Base-by-base conservation (phyloP, 1,140 invertebrate genomes). In the Hylaeus anthracinus region DNA sequence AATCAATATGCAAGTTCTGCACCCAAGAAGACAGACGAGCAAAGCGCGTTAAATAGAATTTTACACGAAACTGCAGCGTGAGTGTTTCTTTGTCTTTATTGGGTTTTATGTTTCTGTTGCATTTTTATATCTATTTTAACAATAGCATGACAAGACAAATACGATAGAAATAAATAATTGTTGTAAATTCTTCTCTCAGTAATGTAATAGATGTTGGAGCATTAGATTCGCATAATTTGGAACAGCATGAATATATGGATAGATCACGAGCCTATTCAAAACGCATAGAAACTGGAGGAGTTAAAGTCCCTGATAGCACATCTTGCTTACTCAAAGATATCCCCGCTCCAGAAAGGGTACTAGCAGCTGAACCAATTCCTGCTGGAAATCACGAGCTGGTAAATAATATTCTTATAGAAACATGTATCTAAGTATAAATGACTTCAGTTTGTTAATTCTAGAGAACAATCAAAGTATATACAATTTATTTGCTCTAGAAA, bases 11-110 rank as follows among this genome's bases (percentile, higher is more conserved):
- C 94, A 26, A 95, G 94, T 89, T 95, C 95, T 39, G 94, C 96
- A 64, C 95, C 96, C 48, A 97, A 97, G 90, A 97, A 97, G 87
- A 95, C 95, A 79, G 97, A 98, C 92, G 97, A 98, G 92, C 97
- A 98, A 93, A 98, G 96, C 88, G 97, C 97, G 15, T 94, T 98
- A 45, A 97, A 96, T 90, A 95, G 96, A 93, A 97, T 98, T 90
- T 93, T 98, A 79, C 97, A 98, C 90, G 97, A 98, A 93, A 97
- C 97, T 81, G 97, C 97, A 60, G 97, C 96, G 97, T 98, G 94
- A 95, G 96, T 95, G 45, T 87, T 69, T 75, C 53, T 65, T 82
- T 64, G 39, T 66, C 6, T 43, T 81, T 64, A 10, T 79, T 55
- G 0, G 5, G 15, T 43, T 53, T 37, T 70, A 72, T 66, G 15